Evolutionary conservation across 2,797 vertebrate genomes (phyloP).

Genomic region (Thaleichthys pacificus): DNA sequence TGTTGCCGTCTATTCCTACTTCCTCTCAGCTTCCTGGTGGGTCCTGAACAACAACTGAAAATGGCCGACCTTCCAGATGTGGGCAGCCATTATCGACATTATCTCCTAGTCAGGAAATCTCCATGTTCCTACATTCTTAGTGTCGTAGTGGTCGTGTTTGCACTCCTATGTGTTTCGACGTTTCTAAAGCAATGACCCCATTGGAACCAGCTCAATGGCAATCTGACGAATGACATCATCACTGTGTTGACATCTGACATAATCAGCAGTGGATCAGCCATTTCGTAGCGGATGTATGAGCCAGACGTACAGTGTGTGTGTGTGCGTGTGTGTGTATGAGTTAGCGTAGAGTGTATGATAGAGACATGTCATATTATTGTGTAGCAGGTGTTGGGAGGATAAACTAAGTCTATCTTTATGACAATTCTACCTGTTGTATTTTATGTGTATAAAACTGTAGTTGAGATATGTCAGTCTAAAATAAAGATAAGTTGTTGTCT

Average conservation of each 20-base stretch:
- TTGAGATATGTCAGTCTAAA: conserved; percentile 47
- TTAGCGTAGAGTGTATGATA: conserved; percentile 18
- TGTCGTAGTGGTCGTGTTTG: conserved; percentile 35
- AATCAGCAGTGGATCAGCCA: conserved; percentile 35
- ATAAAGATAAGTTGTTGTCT: conserved; percentile 53
- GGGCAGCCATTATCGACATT: not conserved
- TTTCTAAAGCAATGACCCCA: conserved; percentile 56
- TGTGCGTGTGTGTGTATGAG: conserved; percentile 34
- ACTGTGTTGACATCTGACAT: conserved; percentile 53
- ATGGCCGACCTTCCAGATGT: not conserved
- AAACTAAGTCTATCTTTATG: conserved; percentile 48
- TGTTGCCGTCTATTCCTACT: not conserved
- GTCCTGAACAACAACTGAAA: conserved; percentile 54
- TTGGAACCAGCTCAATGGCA: conserved; percentile 36
- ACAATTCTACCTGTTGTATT: conserved; percentile 50
- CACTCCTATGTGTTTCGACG: conserved; percentile 37
- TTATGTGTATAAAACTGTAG: conserved; percentile 47
- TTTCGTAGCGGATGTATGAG: conserved; percentile 33
- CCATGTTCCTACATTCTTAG: conserved; percentile 63
- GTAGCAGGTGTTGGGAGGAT: conserved; percentile 66
- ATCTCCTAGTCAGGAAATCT: conserved; percentile 37
- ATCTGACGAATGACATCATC: conserved; percentile 54
- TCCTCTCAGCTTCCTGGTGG: conserved; percentile 46
- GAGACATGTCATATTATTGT: conserved; percentile 39
- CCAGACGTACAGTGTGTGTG: conserved; percentile 34